Evolutionary conservation across 2,113 vertebrate species (phyloP).

Genomic region (Barnardius zonarius): DNA sequence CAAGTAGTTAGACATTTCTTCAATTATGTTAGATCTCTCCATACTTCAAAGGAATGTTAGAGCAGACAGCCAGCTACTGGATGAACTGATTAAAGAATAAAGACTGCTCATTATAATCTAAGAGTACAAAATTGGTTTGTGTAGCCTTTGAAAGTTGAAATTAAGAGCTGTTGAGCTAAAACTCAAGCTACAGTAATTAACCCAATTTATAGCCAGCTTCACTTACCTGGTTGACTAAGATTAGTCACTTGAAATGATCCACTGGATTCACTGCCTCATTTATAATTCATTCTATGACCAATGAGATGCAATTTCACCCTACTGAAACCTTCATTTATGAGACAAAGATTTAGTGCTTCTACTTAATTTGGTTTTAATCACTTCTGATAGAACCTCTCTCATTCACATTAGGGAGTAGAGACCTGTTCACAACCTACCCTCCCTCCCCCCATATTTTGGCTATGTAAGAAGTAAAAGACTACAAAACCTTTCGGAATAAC

Average conservation of each 20-base stretch:
- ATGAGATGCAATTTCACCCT: constrained; percentile 1
- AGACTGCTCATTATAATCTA: constrained; percentile 86
- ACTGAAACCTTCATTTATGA: constrained; percentile 11
- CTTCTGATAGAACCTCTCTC: background rate
- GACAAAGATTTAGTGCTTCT: background rate
- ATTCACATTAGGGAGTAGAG: background rate
- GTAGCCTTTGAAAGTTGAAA: constrained; percentile 86
- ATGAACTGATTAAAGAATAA: constrained; percentile 85
- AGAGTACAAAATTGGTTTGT: constrained; percentile 85
- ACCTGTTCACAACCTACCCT: background rate
- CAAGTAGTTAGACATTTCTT: constrained; percentile 87
- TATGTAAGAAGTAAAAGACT: background rate
- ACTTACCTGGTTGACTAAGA: constrained; percentile 78
- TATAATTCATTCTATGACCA: constrained; percentile 62
- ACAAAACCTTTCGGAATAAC: background rate
- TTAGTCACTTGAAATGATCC: constrained; percentile 78
- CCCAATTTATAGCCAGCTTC: constrained; percentile 79
- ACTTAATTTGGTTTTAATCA: constrained; percentile 37
- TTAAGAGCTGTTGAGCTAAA: constrained; percentile 81
- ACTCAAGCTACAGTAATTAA: constrained; percentile 83
- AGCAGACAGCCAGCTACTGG: constrained; percentile 81
- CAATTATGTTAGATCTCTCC: constrained; percentile 87
- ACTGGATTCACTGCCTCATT: constrained; percentile 67
- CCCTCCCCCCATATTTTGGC: background rate
- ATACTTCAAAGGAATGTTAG: constrained; percentile 83